phyloP scores from a whole-genome alignment of 2,888 invertebrate species.

The Lasioglossum morio region DNA sequence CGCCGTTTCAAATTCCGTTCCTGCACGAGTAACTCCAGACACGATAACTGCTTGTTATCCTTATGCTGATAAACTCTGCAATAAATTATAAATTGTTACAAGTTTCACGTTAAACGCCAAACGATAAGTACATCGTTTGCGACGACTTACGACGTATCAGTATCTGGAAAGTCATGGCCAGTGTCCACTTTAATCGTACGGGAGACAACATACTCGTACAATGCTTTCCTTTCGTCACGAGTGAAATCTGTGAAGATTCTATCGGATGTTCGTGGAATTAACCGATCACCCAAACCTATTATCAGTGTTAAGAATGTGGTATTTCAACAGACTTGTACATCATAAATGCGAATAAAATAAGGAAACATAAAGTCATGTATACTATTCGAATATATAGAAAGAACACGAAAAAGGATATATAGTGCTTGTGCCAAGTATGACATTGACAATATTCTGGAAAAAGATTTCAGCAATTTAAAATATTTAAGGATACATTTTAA shows the following conservation, averaged over 20 bases:
- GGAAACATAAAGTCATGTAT: conserved; percentile 25
- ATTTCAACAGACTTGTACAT: conserved; percentile 49
- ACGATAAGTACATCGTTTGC: background rate
- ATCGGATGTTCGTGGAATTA: conserved; percentile 83
- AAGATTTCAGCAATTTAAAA: conserved; percentile 75
- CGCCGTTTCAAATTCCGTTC: conserved; percentile 82
- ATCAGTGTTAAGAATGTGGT: conserved; percentile 72
- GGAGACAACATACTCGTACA: conserved; percentile 82
- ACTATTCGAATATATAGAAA: conserved; percentile 51
- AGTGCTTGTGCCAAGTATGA: conserved; percentile 78
- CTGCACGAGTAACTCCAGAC: conserved; percentile 78
- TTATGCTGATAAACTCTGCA: conserved; percentile 60
- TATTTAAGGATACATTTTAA: conserved; percentile 33
- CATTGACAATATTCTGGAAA: conserved; percentile 81
- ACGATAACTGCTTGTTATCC: conserved; percentile 70
- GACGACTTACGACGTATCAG: conserved; percentile 75
- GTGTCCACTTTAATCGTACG: conserved; percentile 79
- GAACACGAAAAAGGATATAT: conserved; percentile 84
- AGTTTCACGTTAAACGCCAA: too few species aligned
- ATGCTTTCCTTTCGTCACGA: conserved; percentile 80
- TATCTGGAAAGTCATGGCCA: conserved; percentile 79
- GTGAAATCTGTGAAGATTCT: conserved; percentile 83
- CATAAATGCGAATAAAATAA: conserved; percentile 38
- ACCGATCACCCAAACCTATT: conserved; percentile 80
- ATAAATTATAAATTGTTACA: background rate